phyloP scores from a whole-genome alignment of 2,888 invertebrate genomes.

The Tipula vernalis region DNA sequence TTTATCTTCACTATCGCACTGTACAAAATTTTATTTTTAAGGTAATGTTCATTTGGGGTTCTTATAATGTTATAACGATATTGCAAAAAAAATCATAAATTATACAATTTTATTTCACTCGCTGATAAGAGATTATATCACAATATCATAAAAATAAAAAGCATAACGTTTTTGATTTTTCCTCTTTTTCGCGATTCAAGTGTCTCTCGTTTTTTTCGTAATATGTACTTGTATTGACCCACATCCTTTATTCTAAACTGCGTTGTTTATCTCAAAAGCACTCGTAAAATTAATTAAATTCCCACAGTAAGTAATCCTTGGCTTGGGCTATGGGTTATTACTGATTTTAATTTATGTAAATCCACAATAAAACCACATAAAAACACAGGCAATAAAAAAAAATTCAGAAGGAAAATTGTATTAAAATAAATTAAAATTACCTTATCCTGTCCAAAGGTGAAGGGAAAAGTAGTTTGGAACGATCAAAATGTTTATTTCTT shows the following conservation, averaged over 20 bases:
- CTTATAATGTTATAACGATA: background rate
- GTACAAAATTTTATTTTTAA: background rate
- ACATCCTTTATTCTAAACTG: background rate
- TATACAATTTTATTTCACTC: background rate
- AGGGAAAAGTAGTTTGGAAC: slow-evolving; percentile 5
- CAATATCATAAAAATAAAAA: background rate
- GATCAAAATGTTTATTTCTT: background rate
- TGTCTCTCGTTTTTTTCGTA: background rate
- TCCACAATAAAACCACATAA: background rate
- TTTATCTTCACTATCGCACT: too few species aligned
- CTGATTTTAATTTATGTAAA: background rate
- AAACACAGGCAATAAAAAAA: background rate
- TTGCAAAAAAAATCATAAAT: background rate
- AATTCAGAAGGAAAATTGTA: background rate
- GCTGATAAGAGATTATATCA: background rate
- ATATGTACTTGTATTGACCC: background rate
- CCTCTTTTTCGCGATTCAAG: background rate
- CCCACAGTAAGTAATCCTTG: background rate
- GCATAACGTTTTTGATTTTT: background rate
- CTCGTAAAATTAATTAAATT: background rate
- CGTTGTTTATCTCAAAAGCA: background rate
- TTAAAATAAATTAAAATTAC: slow-evolving; percentile 7
- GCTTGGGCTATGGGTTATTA: background rate
- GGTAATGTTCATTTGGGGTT: background rate
- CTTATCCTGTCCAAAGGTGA: slow-evolving; percentile 15